A percentile compares a stretch with the other conserved stretches of the same genome.
Conservation (phyloP, 2,797 vertebrate species). For the Anguilla megastoma region DNA sequence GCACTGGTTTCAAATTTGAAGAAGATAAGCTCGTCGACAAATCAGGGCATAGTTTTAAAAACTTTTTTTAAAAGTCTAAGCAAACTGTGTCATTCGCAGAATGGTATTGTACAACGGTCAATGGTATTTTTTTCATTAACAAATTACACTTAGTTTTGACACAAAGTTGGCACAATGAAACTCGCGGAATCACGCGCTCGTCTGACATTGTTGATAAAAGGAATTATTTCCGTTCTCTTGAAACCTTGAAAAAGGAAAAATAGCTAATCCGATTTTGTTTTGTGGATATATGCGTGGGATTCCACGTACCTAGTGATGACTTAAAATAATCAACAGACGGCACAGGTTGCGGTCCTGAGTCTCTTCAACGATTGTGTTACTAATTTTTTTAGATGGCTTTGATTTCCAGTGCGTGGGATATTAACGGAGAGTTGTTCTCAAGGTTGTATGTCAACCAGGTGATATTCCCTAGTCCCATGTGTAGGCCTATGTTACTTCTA, state of each 20-base stretch:
- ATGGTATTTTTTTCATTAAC: neutral
- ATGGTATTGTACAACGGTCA: neutral
- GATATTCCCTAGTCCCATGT: neutral
- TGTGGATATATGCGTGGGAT: neutral
- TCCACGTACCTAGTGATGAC: neutral
- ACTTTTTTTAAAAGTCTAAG: neutral
- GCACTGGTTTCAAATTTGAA: conserved; percentile 19
- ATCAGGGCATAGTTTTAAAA: neutral
- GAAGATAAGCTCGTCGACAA: neutral
- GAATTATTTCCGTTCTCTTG: neutral
- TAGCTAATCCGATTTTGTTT: neutral
- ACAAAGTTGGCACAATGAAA: neutral
- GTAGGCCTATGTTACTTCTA: neutral
- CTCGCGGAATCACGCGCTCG: neutral
- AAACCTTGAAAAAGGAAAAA: neutral
- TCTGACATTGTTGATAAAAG: neutral
- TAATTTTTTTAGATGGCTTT: conserved; percentile 46
- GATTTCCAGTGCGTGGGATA: conserved; percentile 39
- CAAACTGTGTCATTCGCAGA: neutral
- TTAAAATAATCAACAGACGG: conserved; percentile 32
- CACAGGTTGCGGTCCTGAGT: neutral
- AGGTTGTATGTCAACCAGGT: conserved; percentile 38
- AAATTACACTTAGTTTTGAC: neutral
- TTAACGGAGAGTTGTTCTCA: conserved; percentile 34
- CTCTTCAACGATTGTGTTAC: conserved; percentile 17